Conservation (phyloP, 2,113 vertebrate genomes). For the Nesogale talazaci region DNA sequence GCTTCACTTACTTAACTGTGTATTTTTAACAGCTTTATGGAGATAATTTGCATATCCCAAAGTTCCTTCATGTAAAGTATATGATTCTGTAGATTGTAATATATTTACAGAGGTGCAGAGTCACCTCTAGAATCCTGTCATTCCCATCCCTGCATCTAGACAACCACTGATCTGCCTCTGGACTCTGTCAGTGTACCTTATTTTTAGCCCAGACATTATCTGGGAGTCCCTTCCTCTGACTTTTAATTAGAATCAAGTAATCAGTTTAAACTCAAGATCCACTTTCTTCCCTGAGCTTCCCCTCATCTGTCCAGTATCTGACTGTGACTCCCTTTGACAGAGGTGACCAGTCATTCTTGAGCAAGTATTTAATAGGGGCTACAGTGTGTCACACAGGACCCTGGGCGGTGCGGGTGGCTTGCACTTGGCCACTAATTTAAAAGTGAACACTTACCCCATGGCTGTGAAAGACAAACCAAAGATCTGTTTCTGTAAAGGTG, state of each 20-base stretch:
- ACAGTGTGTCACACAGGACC: neutral
- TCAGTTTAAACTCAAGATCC: constrained; percentile 24
- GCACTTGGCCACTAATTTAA: neutral
- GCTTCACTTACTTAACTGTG: constrained; percentile 1
- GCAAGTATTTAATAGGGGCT: neutral
- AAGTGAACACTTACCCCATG: neutral
- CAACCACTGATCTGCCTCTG: neutral
- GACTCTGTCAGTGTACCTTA: neutral
- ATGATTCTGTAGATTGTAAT: neutral
- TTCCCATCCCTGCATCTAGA: neutral
- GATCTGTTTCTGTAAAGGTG: neutral
- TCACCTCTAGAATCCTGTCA: neutral
- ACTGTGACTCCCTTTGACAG: neutral
- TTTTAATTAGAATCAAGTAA: constrained; percentile 44
- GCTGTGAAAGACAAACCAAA: neutral
- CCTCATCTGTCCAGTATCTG: neutral
- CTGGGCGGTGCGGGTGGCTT: neutral
- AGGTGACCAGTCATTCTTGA: neutral
- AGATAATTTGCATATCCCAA: neutral
- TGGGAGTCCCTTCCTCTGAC: neutral
- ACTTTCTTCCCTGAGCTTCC: neutral
- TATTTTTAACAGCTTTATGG: constrained; percentile 13
- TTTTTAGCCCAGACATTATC: neutral
- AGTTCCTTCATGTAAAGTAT: neutral
- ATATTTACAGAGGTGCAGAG: neutral